Percentiles rank a stretch among this genome's conserved stretches.
Conservation (phyloP, 2,888 invertebrate species). For the Eucera pruinosa region DNA sequence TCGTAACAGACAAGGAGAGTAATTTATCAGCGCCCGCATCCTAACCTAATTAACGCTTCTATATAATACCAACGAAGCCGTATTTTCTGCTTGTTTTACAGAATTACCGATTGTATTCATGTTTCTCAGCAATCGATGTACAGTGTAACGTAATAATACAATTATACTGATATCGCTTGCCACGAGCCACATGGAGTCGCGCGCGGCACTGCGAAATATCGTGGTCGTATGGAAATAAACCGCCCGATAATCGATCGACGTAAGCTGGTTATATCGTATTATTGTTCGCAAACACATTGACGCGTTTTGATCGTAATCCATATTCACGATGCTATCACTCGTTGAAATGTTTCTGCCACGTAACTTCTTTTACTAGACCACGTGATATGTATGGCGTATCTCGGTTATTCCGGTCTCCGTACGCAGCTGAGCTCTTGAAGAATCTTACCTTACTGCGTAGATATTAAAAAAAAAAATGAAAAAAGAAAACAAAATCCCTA, state of each 20-base stretch:
- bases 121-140: constrained; percentile 9
- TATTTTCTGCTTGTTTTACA: constrained; percentile 24
- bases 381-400: constrained; percentile 39
- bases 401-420: constrained; percentile 48
- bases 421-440: constrained; percentile 10
- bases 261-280: constrained; percentile 40
- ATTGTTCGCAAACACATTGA: constrained; percentile 11
- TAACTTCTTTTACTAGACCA: constrained; percentile 45
- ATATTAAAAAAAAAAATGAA: background rate
- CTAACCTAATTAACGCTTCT: constrained; percentile 20
- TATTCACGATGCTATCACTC: constrained; percentile 21
- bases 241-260: constrained; percentile 49
- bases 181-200: background rate
- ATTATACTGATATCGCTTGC: constrained; percentile 27
- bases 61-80: constrained; percentile 19
- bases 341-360: constrained; percentile 49
- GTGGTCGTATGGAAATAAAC: constrained; percentile 51
- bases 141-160: constrained; percentile 24
- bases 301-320: constrained; percentile 34
- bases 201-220: constrained; percentile 38
- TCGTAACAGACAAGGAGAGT: background rate
- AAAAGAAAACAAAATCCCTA: constrained; percentile 16
- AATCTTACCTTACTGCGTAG: constrained; percentile 23
- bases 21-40: constrained; percentile 4
- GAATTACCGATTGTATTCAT: background rate